A percentile compares a stretch with the other conserved stretches of the same genome.
Conservation (phyloP, 2,888 invertebrate species). For the Drosophila diplacantha region DNA sequence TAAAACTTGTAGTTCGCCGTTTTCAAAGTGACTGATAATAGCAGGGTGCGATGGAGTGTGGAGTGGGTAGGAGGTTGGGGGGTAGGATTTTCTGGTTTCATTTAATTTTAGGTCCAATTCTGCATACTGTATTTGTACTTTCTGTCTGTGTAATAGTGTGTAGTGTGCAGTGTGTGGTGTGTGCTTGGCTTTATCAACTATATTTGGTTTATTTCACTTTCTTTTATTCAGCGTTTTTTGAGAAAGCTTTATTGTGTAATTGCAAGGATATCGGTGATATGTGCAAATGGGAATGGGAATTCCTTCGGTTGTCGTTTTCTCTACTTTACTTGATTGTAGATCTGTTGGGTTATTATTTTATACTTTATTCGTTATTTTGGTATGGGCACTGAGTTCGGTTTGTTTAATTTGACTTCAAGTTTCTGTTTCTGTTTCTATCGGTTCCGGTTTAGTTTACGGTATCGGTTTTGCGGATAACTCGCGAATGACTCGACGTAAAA, state of each 20-base stretch:
- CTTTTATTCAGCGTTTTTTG: slow-evolving; percentile 8
- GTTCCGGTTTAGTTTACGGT: slow-evolving; percentile 9
- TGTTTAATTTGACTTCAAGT: slow-evolving; percentile 21
- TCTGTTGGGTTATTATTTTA: slow-evolving; percentile 31
- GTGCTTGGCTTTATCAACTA: slow-evolving; percentile 57
- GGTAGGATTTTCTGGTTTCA: slow-evolving; percentile 23
- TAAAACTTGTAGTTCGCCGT: slow-evolving; percentile 49
- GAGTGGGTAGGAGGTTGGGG: slow-evolving; percentile 9
- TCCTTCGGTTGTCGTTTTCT: slow-evolving; percentile 12
- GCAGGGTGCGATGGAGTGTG: slow-evolving; percentile 15
- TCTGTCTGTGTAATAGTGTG: slow-evolving; percentile 41
- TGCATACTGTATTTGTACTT: slow-evolving; percentile 66
- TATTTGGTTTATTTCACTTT: slow-evolving; percentile 65
- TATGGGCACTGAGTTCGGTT: slow-evolving; percentile 41
- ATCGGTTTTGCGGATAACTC: slow-evolving; percentile 28
- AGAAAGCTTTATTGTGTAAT: slow-evolving; percentile 18
- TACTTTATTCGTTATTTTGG: slow-evolving; percentile 30
- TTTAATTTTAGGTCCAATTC: slow-evolving; percentile 30
- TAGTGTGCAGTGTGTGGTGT: slow-evolving; percentile 14
- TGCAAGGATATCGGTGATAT: slow-evolving; percentile 26
- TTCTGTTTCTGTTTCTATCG: slow-evolving; percentile 15
- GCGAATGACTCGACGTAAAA: slow-evolving; percentile 56
- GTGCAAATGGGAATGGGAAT: slow-evolving; percentile 22
- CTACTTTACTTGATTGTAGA: slow-evolving; percentile 17
- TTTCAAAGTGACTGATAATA: slow-evolving; percentile 29